phyloP scores from a whole-genome alignment of 2,797 vertebrate species.

The Acropternis orthonyx region DNA sequence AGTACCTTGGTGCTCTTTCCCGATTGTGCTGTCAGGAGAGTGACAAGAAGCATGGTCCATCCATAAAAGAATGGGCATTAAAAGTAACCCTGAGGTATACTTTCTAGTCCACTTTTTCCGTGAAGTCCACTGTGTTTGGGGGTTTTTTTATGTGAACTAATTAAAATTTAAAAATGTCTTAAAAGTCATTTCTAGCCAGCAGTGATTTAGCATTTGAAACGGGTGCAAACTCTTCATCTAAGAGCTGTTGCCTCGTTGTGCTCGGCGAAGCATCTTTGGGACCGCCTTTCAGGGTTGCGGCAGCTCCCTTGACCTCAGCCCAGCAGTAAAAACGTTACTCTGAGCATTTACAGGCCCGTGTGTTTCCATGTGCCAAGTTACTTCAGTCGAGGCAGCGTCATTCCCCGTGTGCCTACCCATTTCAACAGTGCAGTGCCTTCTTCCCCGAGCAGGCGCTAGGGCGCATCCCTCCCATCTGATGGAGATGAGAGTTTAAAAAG shows the following conservation, averaged over 20 bases:
- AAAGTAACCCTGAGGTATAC: neutral
- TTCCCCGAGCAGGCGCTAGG: accelerated
- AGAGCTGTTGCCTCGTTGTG: neutral
- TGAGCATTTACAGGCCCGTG: neutral
- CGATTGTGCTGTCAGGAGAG: accelerated
- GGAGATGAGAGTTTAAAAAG: accelerated
- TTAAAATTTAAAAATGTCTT: neutral
- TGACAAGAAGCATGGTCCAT: accelerated
- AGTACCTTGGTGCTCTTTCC: accelerated
- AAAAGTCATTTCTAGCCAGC: neutral
- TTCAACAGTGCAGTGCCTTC: accelerated
- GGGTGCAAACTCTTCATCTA: neutral
- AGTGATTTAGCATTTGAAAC: neutral
- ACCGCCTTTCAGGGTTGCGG: accelerated
- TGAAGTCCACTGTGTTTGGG: neutral
- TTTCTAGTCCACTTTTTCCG: neutral
- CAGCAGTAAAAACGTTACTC: neutral
- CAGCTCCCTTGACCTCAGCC: neutral
- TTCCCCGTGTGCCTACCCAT: accelerated
- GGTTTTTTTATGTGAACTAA: neutral
- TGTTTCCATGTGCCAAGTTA: accelerated
- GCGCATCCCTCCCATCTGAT: neutral
- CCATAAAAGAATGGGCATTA: neutral
- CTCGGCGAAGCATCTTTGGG: no score
- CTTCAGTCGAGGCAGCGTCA: accelerated